Percentiles rank a stretch among this genome's conserved stretches.
Conservation (phyloP, 2,113 vertebrate species). For the Nycticryphes semicollaris region DNA sequence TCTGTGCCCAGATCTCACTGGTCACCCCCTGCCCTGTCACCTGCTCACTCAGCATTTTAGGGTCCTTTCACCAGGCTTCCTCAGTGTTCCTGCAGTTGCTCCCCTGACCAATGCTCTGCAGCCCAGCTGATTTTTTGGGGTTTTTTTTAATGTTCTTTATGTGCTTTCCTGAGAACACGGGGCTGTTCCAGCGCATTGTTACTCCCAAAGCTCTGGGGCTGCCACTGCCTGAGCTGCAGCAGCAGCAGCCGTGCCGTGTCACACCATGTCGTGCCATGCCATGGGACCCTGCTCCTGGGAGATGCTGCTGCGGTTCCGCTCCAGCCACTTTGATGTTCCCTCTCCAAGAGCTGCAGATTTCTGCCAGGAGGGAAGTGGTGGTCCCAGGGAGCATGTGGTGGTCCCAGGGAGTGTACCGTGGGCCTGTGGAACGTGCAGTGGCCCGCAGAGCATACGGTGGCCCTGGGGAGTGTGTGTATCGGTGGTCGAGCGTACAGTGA, state of each 20-base stretch:
- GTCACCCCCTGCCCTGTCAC: not conserved
- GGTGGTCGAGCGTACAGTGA: too few species aligned
- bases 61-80: not conserved
- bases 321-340: not conserved
- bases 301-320: rapidly evolving
- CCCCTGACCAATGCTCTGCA: not conserved
- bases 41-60: not conserved
- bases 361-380: not conserved
- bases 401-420: not conserved
- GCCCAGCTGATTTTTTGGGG: not conserved
- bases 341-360: not conserved
- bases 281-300: not conserved
- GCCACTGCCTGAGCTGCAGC: not conserved
- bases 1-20: rapidly evolving
- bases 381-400: rapidly evolving
- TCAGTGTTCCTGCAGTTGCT: not conserved
- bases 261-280: not conserved
- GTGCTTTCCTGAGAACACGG: not conserved
- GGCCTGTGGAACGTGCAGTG: too few species aligned
- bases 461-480: too few species aligned
- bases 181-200: not conserved
- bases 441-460: too few species aligned
- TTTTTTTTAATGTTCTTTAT: not conserved
- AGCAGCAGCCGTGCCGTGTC: too few species aligned
- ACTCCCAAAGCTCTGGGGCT: not conserved